These are phyloP conservation scores for Leucania comma DNA, from an alignment of 2,888 invertebrate species.

Conservation along the genomic window DNA sequence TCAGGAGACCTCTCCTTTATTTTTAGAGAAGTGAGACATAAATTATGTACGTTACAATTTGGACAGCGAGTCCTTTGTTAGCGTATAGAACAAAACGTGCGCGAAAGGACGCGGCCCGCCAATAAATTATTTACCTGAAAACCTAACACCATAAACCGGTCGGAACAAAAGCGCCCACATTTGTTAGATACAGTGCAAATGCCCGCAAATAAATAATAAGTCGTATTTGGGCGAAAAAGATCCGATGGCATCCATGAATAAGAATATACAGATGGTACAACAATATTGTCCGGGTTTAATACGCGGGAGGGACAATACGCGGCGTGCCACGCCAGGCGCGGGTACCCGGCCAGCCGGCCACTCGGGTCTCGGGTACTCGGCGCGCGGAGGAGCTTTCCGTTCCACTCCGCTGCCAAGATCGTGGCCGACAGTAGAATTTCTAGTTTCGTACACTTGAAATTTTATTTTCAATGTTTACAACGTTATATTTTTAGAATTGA, in stretches of 20 bases:
- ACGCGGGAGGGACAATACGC: slow-evolving; percentile 57
- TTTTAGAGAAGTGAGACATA: slow-evolving; percentile 60
- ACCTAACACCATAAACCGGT: slow-evolving; percentile 69
- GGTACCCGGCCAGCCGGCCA: slow-evolving; percentile 12
- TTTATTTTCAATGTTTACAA: slow-evolving; percentile 68
- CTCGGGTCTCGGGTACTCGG: slow-evolving; percentile 28
- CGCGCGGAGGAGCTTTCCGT: slow-evolving; percentile 40
- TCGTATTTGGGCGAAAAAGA: slow-evolving; percentile 71
- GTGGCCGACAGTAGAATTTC: slow-evolving; percentile 58
- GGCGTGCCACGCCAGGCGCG: slow-evolving; percentile 43
- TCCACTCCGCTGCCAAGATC: slow-evolving; percentile 57
- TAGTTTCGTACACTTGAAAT: slow-evolving; percentile 60
- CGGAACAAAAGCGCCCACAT: slow-evolving; percentile 66
- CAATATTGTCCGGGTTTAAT: slow-evolving; percentile 71
- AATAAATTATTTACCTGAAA: slow-evolving; percentile 68
- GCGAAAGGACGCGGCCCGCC: slow-evolving; percentile 64
- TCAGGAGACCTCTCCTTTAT: slow-evolving; percentile 60
- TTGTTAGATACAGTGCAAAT: slow-evolving; percentile 72
- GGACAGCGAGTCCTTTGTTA: slow-evolving; percentile 59
- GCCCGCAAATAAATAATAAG: slow-evolving; percentile 76
- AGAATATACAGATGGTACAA: slow-evolving; percentile 74
- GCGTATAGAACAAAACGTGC: slow-evolving; percentile 51
- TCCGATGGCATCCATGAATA: slow-evolving; percentile 72
- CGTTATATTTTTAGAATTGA: slow-evolving; percentile 62
- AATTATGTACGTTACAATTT: slow-evolving; percentile 66